Base-by-base conservation (phyloP, 2,797 vertebrate genomes). In the Typhlichthys subterraneus region DNA sequence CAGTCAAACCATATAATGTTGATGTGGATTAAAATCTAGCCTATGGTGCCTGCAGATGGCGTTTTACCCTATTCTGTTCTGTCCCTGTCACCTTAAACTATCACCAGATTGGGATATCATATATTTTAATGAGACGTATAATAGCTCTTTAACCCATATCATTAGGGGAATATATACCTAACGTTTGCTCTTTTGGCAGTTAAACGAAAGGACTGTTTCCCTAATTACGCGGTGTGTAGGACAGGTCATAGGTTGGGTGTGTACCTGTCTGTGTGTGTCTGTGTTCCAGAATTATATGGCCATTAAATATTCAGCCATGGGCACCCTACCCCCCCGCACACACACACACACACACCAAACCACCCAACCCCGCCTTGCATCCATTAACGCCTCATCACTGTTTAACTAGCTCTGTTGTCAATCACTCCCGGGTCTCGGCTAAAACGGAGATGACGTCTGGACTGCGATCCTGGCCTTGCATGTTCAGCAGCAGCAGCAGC, bases 111-210 rank as follows among this genome's bases (percentile, higher is more conserved):
- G 85, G 80, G 79, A 91, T 90, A 92, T 93, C 90, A 93, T 92
- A 92, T 92, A 93, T 93, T 93, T 92, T 93, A 93, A 93, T 92
- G 91, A 93, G 92, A 88, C 87, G 80, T 93, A 91, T 93, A 91
- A 93, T 91, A 90, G 88, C 88, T 91, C 86, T 91, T 92, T 93
- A 93, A 93, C 92, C 90, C 84, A 80, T 89, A 89, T 91, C 89
- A 92, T 93, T 91, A 92, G 84, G 88, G 90, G 79, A 82, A 89
- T 90, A 90, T 90, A 90, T 89, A 89, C 87, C 85, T 85, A 88
- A 73, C 76, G 73, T 86, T 89, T 91, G 90, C 91, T 92, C 90
- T 92, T 91, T 91, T 80, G 87, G 83, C 91, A 84, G 85, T 79
- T 86, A 90, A 89, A 91, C 87, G 82, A 23, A 85, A 86, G 83